Evolutionary conservation across 2,888 invertebrate species (phyloP).

Genomic region (Hermodice carunculata): DNA sequence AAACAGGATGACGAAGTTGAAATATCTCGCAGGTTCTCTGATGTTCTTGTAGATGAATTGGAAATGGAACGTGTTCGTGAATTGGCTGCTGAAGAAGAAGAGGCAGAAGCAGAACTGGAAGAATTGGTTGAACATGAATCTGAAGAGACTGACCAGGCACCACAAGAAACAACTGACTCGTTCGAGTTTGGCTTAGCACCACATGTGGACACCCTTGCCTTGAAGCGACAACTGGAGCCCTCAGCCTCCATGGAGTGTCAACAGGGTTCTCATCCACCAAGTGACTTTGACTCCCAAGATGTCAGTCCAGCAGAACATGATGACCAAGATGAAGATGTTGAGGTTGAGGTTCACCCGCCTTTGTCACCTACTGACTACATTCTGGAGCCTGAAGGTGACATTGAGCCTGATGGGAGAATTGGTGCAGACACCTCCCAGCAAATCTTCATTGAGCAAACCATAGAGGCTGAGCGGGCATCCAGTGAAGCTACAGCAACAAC

Average conservation of each 20-base stretch:
- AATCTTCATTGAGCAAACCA: slow-evolving; percentile 61
- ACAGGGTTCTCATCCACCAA: slow-evolving; percentile 44
- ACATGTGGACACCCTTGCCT: slow-evolving; percentile 5
- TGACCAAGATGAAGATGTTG: slow-evolving; percentile 9
- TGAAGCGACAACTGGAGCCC: slow-evolving; percentile 29
- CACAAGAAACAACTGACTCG: not conserved
- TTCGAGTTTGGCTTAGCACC: not conserved
- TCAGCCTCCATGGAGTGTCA: slow-evolving; percentile 48
- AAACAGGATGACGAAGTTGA: slow-evolving; percentile 25
- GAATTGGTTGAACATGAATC: not conserved
- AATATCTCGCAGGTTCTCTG: slow-evolving; percentile 12
- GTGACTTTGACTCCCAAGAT: slow-evolving; percentile 37
- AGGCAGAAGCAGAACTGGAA: slow-evolving; percentile 17
- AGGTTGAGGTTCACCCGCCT: slow-evolving; percentile 42
- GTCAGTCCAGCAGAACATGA: slow-evolving; percentile 9
- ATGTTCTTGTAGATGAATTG: slow-evolving; percentile 18
- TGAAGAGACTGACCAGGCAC: not conserved
- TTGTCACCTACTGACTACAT: slow-evolving; percentile 61
- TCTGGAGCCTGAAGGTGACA: slow-evolving; percentile 47
- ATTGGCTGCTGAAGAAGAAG: slow-evolving; percentile 4
- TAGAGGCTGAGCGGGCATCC: slow-evolving; percentile 38
- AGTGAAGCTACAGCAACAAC: slow-evolving; percentile 22
- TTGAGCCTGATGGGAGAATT: slow-evolving; percentile 53
- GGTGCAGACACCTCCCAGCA: slow-evolving; percentile 60
- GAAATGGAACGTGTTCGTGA: slow-evolving; percentile 8